Evolutionary conservation across 1,140 invertebrate genomes (phyloP), one percentile per base, ranked within the genome.

Genomic region (Octopus bimaculoides): DNA sequence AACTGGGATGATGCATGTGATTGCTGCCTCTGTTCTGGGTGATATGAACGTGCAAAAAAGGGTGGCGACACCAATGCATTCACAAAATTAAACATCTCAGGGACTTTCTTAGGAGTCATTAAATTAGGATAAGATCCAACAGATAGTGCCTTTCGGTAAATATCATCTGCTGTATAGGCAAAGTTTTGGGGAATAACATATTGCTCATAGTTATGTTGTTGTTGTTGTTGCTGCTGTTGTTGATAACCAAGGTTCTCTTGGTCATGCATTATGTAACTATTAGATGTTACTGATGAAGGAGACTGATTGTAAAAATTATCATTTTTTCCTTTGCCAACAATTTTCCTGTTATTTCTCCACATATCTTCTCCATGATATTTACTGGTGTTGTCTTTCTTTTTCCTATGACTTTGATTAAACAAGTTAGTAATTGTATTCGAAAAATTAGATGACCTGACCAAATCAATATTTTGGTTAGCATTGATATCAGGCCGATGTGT

Each of bases 161-260:
- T 87, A 81, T 87, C 85, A 79, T 86, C 83, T 76, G 84, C 79
- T 41, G 86, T 85, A 78, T 84, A 87, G 12, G 82, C 83, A 5
- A 85, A 81, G 80, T 85, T 84, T 74, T 66, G 78, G 14, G 86
- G 80, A 1, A 87, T 81, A 26, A 80, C 79, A 4, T 84, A 79
- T 75, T 87, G 85, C 7, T 86, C 83, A 80, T 86, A 87, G 78
- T 85, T 87, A 6, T 20, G 8, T 20, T n/a, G 26, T 10, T 9
- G 14, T 8, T 20, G 66, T 61, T 9, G 56, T 9, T 61, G 56
- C 56, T 61, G 56, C 4, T 61, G 56, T n/a, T 14, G 66, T 14
- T 8, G 66, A 17, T 71, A 71, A 12, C 17, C 26, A 14, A 71
- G 5, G 26, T 20, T 14, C 7, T n/a, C 66, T 6, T 71, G 17